Base-by-base conservation (phyloP, 2,888 invertebrate species). In the Erannis defoliaria region DNA sequence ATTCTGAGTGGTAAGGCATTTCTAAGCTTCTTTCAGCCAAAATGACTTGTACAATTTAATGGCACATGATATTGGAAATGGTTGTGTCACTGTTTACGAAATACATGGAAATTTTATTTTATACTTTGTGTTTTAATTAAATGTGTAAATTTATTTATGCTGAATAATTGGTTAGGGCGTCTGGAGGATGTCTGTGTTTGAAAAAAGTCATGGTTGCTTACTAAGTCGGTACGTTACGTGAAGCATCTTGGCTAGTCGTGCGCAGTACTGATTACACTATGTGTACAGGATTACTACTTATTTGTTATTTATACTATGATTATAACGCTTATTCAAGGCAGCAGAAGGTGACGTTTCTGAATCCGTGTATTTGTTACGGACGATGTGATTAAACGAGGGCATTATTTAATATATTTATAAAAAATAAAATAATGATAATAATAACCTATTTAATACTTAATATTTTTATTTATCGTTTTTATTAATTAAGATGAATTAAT, bases 81-180 rank as follows among this genome's bases (percentile, higher is more conserved):
- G 78, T 80, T 79, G 80, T 80, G 78, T 77, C 71, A 67, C 68
- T 70, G 71, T 75, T 72, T 79, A 71, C 69, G 70, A 73, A 75
- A 71, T 72, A 77, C 33, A 68, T 73, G 6, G 16, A 74, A 73
- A 78, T 66, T 76, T 65, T 78, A 77, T 77, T 77, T 79, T 75
- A 70, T 56, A 70, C 37, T 10, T n/a, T 37, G 23, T 10, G 14
- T 55, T 31, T 62, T 53, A 38, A 16, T 48, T 19, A 18, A 5
- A 10, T 21, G 9, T 5, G n/a, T 26, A 12, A 23, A 23, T 23
- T 23, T 16, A 14, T 16, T 33, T 35, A 9, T 42, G 40, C n/a
- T 42, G 1, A 9, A 2, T 12, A 40, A 10, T 6, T 40, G 2
- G 10, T n/a, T 14, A 37, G 37, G 16, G 6, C 8, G 19, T 26